Percentiles rank a stretch among this genome's conserved stretches.
Evolutionary conservation across 2,888 invertebrate species (phyloP).

Genomic region (Ennomos fuscantarius): DNA sequence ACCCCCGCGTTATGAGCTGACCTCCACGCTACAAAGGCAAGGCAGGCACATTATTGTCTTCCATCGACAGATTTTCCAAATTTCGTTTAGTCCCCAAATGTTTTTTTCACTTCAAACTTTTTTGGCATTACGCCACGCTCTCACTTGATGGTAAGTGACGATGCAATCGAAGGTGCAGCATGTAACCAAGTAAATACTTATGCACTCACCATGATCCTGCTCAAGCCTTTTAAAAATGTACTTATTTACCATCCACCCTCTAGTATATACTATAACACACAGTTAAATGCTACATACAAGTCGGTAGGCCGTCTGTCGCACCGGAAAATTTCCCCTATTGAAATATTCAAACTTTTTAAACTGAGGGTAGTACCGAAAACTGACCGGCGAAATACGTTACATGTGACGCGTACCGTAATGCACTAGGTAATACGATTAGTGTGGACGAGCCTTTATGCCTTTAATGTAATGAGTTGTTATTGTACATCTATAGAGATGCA

Average conservation of each 20-base stretch:
- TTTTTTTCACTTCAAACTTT: too few species aligned
- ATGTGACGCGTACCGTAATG: constrained; percentile 20
- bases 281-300: constrained; percentile 32
- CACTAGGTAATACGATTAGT: constrained; percentile 35
- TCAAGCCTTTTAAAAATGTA: constrained; percentile 7
- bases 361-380: constrained; percentile 48
- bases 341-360: constrained; percentile 66
- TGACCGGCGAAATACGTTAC: constrained; percentile 41
- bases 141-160: too few species aligned
- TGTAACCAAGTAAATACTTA: too few species aligned
- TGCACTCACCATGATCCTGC: not conserved
- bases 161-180: too few species aligned
- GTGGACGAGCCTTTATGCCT: constrained; percentile 28
- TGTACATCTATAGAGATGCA: too few species aligned
- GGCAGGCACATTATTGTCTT: too few species aligned
- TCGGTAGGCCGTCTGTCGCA: constrained; percentile 49
- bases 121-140: too few species aligned
- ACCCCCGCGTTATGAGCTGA: too few species aligned
- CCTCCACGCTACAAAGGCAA: too few species aligned
- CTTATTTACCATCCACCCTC: not conserved
- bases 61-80: too few species aligned
- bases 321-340: constrained; percentile 56
- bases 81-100: too few species aligned
- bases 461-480: constrained; percentile 33
- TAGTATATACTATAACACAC: not conserved